A percentile compares a stretch with the other conserved stretches of the same genome.
Evolutionary conservation across 2,113 vertebrate species (phyloP).

Genomic region (Himantopus leucocephalus): DNA sequence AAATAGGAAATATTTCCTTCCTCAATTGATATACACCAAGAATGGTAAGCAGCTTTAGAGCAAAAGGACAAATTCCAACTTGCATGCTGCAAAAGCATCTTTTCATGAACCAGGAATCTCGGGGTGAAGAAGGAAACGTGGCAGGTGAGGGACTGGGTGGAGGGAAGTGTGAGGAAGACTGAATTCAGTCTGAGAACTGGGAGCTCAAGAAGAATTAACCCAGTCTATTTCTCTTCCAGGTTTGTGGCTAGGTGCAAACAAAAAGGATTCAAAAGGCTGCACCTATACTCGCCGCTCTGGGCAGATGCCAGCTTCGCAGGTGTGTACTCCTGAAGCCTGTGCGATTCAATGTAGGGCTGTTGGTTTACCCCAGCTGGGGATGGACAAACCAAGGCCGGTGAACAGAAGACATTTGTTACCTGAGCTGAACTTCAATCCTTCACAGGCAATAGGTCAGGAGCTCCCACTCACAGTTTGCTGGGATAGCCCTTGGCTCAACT

Average conservation of each 20-base stretch:
- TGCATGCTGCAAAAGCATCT: not conserved
- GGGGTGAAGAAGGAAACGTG: not conserved
- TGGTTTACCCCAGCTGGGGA: not conserved
- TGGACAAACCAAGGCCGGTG: not conserved
- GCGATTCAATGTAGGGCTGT: not conserved
- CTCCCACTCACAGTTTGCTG: not conserved
- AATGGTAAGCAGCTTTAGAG: not conserved
- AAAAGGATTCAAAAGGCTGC: not conserved
- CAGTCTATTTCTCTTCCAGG: not conserved
- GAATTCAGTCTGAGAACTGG: not conserved
- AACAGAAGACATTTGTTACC: not conserved
- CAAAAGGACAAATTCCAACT: not conserved
- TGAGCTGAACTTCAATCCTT: not conserved
- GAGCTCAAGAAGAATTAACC: not conserved
- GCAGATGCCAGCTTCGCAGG: not conserved
- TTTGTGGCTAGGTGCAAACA: not conserved
- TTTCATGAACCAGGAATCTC: not conserved
- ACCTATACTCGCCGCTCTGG: fast-evolving
- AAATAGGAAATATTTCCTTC: conserved; percentile 13
- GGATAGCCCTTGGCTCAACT: not conserved
- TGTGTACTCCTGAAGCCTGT: not conserved
- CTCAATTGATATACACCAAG: not conserved
- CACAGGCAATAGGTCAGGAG: not conserved
- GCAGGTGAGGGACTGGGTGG: not conserved
- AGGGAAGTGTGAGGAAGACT: not conserved